These are phyloP conservation scores for Heteromurus nitidus DNA, from an alignment of 2,888 invertebrate genomes.

Conservation along the genomic window DNA sequence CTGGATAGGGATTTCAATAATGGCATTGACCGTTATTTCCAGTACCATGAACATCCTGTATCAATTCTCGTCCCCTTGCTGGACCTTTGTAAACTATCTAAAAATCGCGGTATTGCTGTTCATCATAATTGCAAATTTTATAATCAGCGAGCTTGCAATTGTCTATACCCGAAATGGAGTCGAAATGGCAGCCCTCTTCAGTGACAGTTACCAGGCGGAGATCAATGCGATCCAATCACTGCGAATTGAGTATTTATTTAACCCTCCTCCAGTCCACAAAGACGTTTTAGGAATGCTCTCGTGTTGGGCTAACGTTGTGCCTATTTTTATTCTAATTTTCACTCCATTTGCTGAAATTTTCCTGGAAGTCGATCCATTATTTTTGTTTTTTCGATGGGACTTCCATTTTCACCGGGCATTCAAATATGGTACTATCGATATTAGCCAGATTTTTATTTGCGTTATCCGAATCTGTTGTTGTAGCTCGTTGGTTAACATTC, in stretches of 20 bases:
- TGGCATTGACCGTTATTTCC: background rate
- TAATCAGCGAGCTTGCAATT: background rate
- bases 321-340: background rate
- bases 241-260: too few relatives aligned
- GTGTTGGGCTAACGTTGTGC: background rate
- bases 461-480: background rate
- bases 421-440: background rate
- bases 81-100: background rate
- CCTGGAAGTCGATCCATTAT: background rate
- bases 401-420: background rate
- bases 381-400: background rate
- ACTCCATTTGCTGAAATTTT: background rate
- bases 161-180: background rate
- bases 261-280: background rate
- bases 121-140: background rate
- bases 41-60: background rate
- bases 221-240: too few relatives aligned
- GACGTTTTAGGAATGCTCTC: background rate
- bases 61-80: background rate
- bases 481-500: background rate
- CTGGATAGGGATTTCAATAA: background rate
- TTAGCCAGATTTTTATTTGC: background rate
- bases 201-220: too few relatives aligned
- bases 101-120: background rate
- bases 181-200: background rate